Evolutionary conservation across 30 jellyfish, hydroid and myxozoan species (phyloP).

Genomic region (Morbakka virulenta): DNA sequence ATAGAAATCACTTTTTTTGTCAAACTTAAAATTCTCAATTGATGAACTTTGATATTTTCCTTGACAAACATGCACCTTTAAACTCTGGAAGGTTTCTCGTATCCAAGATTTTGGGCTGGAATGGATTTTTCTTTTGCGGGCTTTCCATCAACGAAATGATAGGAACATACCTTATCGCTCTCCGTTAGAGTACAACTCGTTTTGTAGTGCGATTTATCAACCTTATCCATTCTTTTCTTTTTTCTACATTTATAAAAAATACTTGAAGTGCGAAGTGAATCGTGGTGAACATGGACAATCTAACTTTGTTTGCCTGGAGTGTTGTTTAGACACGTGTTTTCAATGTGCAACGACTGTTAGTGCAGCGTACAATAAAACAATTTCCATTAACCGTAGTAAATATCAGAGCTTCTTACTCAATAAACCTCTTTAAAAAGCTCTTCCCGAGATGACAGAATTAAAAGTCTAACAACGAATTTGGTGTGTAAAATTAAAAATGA

Average conservation of each 20-base stretch:
- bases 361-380: slow-evolving; percentile 29
- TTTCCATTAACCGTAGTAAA: slow-evolving; percentile 48
- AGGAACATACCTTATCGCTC: slow-evolving; percentile 58
- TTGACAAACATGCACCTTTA: slow-evolving; percentile 7
- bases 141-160: slow-evolving; percentile 48
- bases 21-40: background rate
- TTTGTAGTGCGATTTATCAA: background rate
- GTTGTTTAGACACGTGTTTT: background rate
- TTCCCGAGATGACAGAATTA: too few species aligned
- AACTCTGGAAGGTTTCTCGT: slow-evolving; percentile 15
- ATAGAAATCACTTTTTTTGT: slow-evolving; percentile 28
- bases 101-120: slow-evolving; percentile 52
- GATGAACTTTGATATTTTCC: slow-evolving; percentile 11
- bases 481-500: too few species aligned
- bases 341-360: slow-evolving; percentile 15
- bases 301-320: slow-evolving; percentile 8
- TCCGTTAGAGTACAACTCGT: slow-evolving; percentile 48
- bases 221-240: slow-evolving; percentile 8
- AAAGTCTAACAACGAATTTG: too few species aligned
- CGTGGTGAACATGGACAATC: slow-evolving; percentile 42
- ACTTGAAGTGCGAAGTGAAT: slow-evolving; percentile 34
- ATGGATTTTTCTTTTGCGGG: slow-evolving; percentile 48
- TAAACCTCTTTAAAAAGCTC: too few species aligned
- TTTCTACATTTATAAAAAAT: background rate
- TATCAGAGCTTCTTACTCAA: too few species aligned